phyloP scores from a whole-genome alignment of 2,797 vertebrate genomes.

The Crypturellus tataupa region DNA sequence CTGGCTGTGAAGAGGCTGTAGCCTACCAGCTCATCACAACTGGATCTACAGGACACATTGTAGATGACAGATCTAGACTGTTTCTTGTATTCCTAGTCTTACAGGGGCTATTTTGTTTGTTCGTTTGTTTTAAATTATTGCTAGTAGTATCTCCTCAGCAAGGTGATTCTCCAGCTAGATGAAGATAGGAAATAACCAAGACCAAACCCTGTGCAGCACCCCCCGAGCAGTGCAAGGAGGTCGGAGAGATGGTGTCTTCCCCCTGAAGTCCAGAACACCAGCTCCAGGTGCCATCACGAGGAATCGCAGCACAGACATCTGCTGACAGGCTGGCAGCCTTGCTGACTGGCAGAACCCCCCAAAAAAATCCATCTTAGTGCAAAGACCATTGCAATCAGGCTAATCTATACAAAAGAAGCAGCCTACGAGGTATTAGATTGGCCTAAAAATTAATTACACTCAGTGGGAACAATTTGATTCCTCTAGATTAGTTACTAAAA shows the following conservation, averaged over 20 bases:
- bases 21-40: background rate
- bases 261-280: background rate
- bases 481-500: constrained; percentile 55
- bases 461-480: constrained; percentile 55
- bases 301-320: background rate
- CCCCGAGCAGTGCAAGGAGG: background rate
- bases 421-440: constrained; percentile 34
- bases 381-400: background rate
- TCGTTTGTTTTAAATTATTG: too few relatives aligned
- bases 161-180: background rate
- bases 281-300: background rate
- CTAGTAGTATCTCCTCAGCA: background rate
- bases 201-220: background rate
- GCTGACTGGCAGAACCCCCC: background rate
- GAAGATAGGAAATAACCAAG: background rate
- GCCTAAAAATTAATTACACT: constrained; percentile 74
- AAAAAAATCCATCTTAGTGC: background rate
- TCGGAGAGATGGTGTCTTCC: background rate
- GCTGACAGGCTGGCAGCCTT: background rate
- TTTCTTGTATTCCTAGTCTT: background rate
- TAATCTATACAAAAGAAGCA: constrained; percentile 36
- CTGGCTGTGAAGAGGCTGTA: background rate
- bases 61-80: background rate
- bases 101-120: background rate
- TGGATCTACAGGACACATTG: background rate